Evolutionary conservation across 2,797 vertebrate genomes (phyloP).

Genomic region (Octomys mimax): DNA sequence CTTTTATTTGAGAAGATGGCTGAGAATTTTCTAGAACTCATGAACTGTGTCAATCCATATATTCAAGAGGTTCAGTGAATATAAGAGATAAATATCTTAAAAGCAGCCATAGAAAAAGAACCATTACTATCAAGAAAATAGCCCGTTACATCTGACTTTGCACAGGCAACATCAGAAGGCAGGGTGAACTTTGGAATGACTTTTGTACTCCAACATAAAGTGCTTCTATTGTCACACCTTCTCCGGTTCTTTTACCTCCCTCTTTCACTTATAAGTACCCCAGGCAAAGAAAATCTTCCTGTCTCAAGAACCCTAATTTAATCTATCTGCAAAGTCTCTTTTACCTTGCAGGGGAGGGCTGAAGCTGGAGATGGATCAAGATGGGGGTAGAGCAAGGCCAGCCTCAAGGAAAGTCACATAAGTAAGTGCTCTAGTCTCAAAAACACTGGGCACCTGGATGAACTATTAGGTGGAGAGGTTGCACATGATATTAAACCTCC

Average conservation of each 20-base stretch:
- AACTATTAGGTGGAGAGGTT: no score
- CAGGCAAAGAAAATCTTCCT: background rate
- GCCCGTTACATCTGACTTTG: background rate
- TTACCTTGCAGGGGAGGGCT: background rate
- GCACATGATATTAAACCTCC: no score
- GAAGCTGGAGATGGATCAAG: no score
- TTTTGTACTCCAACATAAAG: conserved; percentile 43
- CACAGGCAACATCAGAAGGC: background rate
- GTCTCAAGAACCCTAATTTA: background rate
- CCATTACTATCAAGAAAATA: background rate
- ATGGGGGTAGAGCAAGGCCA: no score
- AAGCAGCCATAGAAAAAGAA: background rate
- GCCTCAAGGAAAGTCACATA: no score
- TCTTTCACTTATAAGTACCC: background rate
- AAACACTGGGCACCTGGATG: no score
- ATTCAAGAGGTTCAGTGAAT: background rate
- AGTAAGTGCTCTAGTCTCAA: no score
- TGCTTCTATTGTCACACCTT: background rate
- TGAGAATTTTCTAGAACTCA: conserved; percentile 22
- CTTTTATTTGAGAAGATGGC: background rate
- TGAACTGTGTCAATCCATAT: background rate
- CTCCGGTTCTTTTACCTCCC: background rate
- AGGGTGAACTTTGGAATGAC: conserved; percentile 29
- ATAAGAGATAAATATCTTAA: background rate
- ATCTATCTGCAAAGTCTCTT: background rate